Conservation (phyloP, 2,113 vertebrate genomes). For the Propithecus coquereli region DNA sequence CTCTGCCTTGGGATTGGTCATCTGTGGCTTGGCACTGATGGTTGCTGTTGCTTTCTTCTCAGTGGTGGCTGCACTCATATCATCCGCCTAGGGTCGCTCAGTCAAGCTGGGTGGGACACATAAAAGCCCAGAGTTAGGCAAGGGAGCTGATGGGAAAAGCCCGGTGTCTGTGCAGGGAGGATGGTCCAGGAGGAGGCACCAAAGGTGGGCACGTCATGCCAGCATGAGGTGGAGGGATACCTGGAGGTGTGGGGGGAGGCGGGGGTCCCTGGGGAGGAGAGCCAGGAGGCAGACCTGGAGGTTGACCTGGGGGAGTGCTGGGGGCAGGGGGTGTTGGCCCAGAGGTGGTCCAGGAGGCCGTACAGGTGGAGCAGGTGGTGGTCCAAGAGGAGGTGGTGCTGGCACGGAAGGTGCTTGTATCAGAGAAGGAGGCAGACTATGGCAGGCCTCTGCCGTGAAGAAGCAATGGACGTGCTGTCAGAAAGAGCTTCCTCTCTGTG, state of each 20-base stretch:
- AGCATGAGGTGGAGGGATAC: constrained; percentile 94
- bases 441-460: too few species aligned
- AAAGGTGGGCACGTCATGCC: constrained; percentile 86
- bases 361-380: too few species aligned
- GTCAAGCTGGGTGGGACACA: constrained; percentile 93
- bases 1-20: constrained; percentile 96
- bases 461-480: too few species aligned
- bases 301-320: too few species aligned
- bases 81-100: constrained; percentile 89
- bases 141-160: constrained; percentile 89
- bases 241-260: constrained; percentile 71
- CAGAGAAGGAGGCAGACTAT: too few species aligned
- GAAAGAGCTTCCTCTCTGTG: too few species aligned
- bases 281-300: too few species aligned
- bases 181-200: constrained; percentile 84
- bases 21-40: constrained; percentile 97
- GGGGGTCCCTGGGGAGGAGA: too few species aligned
- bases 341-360: too few species aligned
- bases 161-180: constrained; percentile 82
- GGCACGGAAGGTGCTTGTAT: too few species aligned
- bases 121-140: constrained; percentile 88
- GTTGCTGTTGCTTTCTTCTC: constrained; percentile 90
- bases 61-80: constrained; percentile 83
- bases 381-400: too few species aligned
- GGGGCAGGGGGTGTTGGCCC: too few species aligned